Evolutionary conservation across 2,113 vertebrate genomes (phyloP).

Genomic region (Salvelinus namaycush): DNA sequence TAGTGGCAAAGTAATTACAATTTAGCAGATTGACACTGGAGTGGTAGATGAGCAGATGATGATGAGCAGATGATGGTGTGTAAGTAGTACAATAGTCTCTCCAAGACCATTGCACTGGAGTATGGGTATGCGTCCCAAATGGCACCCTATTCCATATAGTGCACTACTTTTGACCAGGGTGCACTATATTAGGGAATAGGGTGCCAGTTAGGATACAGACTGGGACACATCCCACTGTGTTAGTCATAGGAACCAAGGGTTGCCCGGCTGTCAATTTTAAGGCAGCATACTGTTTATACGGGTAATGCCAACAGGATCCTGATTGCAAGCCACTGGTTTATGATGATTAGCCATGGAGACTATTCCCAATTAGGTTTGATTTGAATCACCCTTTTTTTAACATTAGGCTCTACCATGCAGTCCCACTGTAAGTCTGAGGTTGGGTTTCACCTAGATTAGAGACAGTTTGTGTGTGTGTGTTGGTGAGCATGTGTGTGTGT

Average conservation of each 20-base stretch:
- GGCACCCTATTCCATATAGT: conserved; percentile 34
- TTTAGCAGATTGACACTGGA: too few relatives aligned
- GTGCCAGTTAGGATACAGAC: conserved; percentile 19
- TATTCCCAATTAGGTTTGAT: conserved; percentile 48
- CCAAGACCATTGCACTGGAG: background rate
- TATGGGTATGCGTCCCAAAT: conserved; percentile 41
- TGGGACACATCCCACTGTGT: conserved; percentile 48
- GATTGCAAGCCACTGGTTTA: conserved; percentile 58
- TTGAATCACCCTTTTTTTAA: conserved; percentile 54
- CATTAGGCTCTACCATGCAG: conserved; percentile 43
- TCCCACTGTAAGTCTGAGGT: conserved; percentile 52
- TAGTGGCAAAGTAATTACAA: too few relatives aligned
- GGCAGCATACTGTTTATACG: conserved; percentile 55
- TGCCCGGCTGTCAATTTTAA: conserved; percentile 25
- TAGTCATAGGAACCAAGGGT: conserved; percentile 26
- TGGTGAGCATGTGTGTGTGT: conserved; percentile 3
- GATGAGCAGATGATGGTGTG: too few relatives aligned
- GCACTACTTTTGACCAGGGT: too few relatives aligned
- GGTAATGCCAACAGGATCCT: conserved; percentile 47
- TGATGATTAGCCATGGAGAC: conserved; percentile 63
- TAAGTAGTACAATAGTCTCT: too few relatives aligned
- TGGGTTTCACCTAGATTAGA: conserved; percentile 48
- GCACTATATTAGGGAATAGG: too few relatives aligned
- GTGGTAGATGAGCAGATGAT: too few relatives aligned
- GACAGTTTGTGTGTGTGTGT: too few relatives aligned